A percentile compares a stretch with the other conserved stretches of the same genome.
These are phyloP conservation scores for Peucedramus taeniatus DNA, from an alignment of 2,113 vertebrate species.

Conservation along the genomic window DNA sequence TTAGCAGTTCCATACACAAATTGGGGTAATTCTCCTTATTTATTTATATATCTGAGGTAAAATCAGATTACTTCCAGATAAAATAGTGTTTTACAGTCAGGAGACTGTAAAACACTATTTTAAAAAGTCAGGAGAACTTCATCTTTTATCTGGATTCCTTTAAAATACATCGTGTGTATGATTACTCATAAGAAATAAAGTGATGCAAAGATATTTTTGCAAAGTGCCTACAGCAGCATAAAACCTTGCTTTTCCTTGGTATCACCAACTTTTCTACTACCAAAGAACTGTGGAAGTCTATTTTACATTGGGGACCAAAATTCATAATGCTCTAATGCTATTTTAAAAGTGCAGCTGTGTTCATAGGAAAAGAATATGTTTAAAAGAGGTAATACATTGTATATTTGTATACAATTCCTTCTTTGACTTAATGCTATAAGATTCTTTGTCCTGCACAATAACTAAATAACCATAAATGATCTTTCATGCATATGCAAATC, in stretches of 20 bases:
- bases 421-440: not conserved
- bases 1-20: not conserved
- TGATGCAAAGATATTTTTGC: not conserved
- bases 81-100: not conserved
- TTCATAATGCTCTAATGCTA: not conserved
- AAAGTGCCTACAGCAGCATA: not conserved
- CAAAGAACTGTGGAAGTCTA: not conserved
- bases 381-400: not conserved
- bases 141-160: not conserved
- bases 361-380: not conserved
- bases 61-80: not conserved
- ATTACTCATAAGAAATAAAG: constrained; percentile 5
- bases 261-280: not conserved
- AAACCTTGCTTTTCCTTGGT: not conserved
- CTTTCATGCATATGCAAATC: constrained; percentile 72
- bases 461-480: constrained; percentile 57
- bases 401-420: not conserved
- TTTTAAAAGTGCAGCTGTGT: not conserved
- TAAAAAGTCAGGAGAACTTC: not conserved
- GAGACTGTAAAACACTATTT: too few relatives aligned
- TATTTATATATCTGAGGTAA: not conserved
- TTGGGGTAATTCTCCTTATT: not conserved
- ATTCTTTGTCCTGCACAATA: constrained; percentile 47
- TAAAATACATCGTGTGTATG: not conserved
- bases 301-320: not conserved